phyloP scores from a whole-genome alignment of 2,113 vertebrate genomes.

The Nesospiza acunhae region DNA sequence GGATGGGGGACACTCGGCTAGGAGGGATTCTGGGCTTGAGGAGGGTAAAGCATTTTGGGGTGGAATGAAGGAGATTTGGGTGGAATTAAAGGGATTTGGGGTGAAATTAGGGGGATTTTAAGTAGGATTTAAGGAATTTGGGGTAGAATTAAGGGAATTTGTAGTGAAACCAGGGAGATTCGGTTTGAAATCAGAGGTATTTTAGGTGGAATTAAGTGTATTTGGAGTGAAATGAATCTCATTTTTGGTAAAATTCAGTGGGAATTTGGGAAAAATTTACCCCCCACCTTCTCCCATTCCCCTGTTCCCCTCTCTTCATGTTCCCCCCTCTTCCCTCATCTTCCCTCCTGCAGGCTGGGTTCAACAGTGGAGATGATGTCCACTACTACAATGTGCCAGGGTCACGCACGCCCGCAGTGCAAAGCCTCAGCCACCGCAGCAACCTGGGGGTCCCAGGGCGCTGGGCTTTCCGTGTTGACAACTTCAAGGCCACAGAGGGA shows the following conservation, averaged over 20 bases:
- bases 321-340: not conserved
- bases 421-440: not conserved
- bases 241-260: not conserved
- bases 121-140: not conserved
- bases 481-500: not conserved
- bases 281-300: not conserved
- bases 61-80: not conserved
- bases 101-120: not conserved
- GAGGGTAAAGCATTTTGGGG: not conserved
- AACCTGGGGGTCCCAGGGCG: not conserved
- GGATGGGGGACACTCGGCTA: not conserved
- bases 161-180: not conserved
- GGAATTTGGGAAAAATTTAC: not conserved
- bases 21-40: not conserved
- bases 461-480: slow-evolving; percentile 13
- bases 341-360: not conserved
- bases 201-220: not conserved
- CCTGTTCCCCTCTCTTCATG: not conserved
- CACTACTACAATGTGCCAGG: not conserved
- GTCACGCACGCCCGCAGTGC: not conserved
- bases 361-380: not conserved
- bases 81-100: not conserved
- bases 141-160: no score
- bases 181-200: no score
- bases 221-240: not conserved